Conservation (phyloP, 2,888 invertebrate species). For the Clunio marinus region DNA sequence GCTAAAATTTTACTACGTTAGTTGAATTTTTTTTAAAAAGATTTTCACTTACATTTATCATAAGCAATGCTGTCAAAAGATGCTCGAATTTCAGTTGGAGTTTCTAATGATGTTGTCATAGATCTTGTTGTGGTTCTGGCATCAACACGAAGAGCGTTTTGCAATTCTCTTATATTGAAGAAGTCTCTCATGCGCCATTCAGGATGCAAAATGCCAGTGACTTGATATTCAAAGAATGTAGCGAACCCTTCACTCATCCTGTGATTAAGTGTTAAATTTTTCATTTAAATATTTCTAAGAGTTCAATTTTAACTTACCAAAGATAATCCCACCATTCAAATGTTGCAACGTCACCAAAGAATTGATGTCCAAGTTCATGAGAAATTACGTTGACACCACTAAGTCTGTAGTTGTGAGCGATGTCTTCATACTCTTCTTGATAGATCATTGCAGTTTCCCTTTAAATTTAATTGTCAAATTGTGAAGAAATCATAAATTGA, state of each 20-base stretch:
- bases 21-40: background rate
- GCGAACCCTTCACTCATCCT: conserved; percentile 36
- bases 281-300: too few species aligned
- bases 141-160: background rate
- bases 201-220: background rate
- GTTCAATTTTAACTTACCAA: too few species aligned
- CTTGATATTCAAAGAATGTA: background rate
- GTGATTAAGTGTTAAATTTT: too few species aligned
- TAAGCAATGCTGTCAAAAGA: conserved; percentile 26
- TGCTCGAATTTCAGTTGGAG: background rate
- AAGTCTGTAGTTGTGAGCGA: background rate
- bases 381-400: conserved; percentile 20
- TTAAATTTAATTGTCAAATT: too few species aligned
- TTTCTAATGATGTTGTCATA: conserved; percentile 10
- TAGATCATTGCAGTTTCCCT: conserved; percentile 22
- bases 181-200: conserved; percentile 15
- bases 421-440: conserved; percentile 1
- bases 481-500: too few species aligned
- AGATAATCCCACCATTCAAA: conserved; percentile 28
- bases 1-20: background rate
- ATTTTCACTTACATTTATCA: conserved; percentile 11
- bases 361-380: conserved; percentile 33
- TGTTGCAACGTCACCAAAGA: conserved; percentile 31
- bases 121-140: conserved; percentile 3
- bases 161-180: conserved; percentile 2